These are phyloP conservation scores for Cantharis lateralis DNA, from an alignment of 2,888 invertebrate species.

Conservation along the genomic window DNA sequence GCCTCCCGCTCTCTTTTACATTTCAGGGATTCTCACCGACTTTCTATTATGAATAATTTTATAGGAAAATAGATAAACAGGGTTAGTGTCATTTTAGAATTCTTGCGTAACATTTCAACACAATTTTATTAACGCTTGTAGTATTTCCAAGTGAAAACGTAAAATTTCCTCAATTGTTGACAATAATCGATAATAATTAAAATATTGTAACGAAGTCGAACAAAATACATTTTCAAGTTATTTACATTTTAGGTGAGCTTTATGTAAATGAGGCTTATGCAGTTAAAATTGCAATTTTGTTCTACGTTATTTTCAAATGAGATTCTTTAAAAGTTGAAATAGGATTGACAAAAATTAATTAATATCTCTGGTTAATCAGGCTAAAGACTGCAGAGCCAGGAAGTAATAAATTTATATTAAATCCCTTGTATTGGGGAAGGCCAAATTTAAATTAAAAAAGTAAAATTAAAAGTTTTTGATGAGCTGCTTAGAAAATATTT, in stretches of 20 bases:
- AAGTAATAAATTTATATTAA: not conserved
- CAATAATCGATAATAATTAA: not conserved
- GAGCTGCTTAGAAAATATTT: not conserved
- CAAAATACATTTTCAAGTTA: not conserved
- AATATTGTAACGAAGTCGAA: not conserved
- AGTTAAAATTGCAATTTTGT: not conserved
- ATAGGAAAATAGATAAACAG: slow-evolving; percentile 13
- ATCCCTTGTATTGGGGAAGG: not conserved
- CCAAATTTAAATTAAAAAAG: not conserved
- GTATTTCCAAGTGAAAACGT: not conserved
- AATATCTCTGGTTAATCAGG: not conserved
- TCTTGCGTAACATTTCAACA: not conserved
- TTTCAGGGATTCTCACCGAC: slow-evolving; percentile 32
- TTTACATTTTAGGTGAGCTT: not conserved
- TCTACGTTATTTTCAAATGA: not conserved
- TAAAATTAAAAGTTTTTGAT: not conserved
- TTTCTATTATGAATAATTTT: slow-evolving; percentile 29
- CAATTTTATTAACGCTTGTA: not conserved
- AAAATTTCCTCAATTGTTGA: not conserved
- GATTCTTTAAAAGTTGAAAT: not conserved
- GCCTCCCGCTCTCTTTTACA: slow-evolving; percentile 30
- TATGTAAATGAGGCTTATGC: not conserved
- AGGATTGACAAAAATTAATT: not conserved
- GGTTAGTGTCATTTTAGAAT: not conserved
- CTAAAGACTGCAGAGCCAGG: not conserved